Base-by-base conservation (phyloP, 2,797 vertebrate species). In the Macropodus opercularis region DNA sequence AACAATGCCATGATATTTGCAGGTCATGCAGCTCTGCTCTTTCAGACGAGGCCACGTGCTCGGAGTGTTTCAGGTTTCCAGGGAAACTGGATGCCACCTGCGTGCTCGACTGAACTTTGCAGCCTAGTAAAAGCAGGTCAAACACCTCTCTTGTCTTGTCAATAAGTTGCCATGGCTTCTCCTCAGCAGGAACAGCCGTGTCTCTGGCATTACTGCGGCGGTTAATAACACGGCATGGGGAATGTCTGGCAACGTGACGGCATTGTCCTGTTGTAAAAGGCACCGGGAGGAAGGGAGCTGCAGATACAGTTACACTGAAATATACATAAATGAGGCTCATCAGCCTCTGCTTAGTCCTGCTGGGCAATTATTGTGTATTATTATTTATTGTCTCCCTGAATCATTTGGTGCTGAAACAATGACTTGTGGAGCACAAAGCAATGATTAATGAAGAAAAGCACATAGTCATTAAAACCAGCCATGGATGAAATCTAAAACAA, bases 51-150 rank as follows among this genome's bases (percentile, higher is more conserved):
- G 63, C 54, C 48, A 73, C 40, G 55, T 50, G 62, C 58, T 31
- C 63, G 1, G 29, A 59, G 64, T 73, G 72, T 87, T 89, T 74
- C 7, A 27, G 78, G 87, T 86, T 88, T 87, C 89, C 83, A 81
- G 36, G 87, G 89, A 75, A 90, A 92, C 91, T 59, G 59, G 75
- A 77, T 73, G 75, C 81, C 81, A 86, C 76, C 79, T 72, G 81
- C 19, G 40, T 51, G 83, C 48, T 41, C n/a, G 22, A 35, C 34
- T 89, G 79, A 88, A 90, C 89, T 87, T 89, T 80, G 79, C 75
- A 75, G 73, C 69, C 63, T 19, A 31, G 81, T 79, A 80, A 89
- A 89, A 87, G 72, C 81, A 84, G 88, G 87, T 86, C 81, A 89
- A 82, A 84, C 80, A 67, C 77, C 67, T 78, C 79, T 81, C 63